phyloP scores from a whole-genome alignment of 2,888 invertebrate genomes.

The Synergus umbraculus region DNA sequence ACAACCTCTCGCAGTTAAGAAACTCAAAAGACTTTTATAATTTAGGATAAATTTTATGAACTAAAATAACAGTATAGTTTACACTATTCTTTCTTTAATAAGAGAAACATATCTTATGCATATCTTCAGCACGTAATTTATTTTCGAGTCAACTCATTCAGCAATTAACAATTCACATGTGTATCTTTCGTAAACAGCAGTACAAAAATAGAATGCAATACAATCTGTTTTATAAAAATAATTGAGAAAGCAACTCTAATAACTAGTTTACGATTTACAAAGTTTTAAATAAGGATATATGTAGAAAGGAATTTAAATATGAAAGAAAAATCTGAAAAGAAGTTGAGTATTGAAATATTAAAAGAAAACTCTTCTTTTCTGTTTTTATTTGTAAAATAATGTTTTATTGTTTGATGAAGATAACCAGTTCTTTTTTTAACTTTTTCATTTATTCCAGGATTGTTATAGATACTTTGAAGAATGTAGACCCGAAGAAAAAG shows the following conservation, averaged over 20 bases:
- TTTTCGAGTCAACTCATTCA: neutral
- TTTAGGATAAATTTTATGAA: neutral
- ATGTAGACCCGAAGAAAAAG: slow-evolving; percentile 89
- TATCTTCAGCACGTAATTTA: neutral
- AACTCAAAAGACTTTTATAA: neutral
- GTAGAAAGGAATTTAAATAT: neutral
- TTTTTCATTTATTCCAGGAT: slow-evolving; percentile 81
- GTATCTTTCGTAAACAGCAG: slow-evolving; percentile 13
- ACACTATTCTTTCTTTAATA: neutral
- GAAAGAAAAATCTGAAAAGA: neutral
- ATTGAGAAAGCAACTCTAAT: neutral
- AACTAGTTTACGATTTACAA: neutral
- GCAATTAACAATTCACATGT: neutral
- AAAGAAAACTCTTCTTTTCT: neutral
- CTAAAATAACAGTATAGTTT: neutral
- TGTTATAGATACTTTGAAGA: slow-evolving; percentile 94
- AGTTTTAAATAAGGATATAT: neutral
- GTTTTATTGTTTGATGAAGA: neutral
- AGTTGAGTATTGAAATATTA: neutral
- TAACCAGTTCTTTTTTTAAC: neutral
- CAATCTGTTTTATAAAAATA: neutral
- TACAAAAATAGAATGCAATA: slow-evolving; percentile 6
- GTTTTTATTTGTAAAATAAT: neutral
- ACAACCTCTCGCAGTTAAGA: neutral
- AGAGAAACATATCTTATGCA: neutral